Conservation (phyloP, 2,113 vertebrate species). For the Corythornis madagascariensis region DNA sequence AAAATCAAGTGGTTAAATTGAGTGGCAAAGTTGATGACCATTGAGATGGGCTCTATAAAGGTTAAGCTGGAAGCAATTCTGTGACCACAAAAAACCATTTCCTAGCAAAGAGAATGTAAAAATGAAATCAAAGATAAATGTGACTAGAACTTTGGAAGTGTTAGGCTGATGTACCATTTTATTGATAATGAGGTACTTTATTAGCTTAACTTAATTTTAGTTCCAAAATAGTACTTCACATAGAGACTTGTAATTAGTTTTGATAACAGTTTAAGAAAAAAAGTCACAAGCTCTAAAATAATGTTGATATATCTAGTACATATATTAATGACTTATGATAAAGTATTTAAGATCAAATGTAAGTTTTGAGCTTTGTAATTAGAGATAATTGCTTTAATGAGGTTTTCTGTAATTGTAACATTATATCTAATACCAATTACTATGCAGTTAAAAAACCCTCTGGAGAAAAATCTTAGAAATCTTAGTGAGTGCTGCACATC, state of each 20-base stretch:
- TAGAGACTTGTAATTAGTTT: background rate
- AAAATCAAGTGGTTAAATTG: background rate
- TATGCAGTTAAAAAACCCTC: background rate
- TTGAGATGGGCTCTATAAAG: background rate
- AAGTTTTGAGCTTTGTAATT: conserved; percentile 31
- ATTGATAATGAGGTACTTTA: background rate
- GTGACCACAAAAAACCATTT: background rate
- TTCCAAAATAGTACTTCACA: background rate
- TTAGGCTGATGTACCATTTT: background rate
- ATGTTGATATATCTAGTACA: background rate
- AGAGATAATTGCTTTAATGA: conserved; percentile 31
- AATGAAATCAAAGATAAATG: background rate
- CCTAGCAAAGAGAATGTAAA: background rate
- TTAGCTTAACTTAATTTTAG: background rate
- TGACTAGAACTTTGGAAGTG: background rate
- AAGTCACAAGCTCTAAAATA: background rate
- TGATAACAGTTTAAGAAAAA: background rate
- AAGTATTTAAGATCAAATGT: background rate
- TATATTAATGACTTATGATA: background rate
- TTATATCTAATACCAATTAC: conserved; percentile 4
- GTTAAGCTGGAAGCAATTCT: background rate
- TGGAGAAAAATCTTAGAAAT: background rate
- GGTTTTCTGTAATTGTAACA: background rate
- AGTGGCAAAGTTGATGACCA: background rate
- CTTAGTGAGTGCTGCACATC: background rate